Conservation (phyloP, 2,113 vertebrate species). For the Mugil cephalus region DNA sequence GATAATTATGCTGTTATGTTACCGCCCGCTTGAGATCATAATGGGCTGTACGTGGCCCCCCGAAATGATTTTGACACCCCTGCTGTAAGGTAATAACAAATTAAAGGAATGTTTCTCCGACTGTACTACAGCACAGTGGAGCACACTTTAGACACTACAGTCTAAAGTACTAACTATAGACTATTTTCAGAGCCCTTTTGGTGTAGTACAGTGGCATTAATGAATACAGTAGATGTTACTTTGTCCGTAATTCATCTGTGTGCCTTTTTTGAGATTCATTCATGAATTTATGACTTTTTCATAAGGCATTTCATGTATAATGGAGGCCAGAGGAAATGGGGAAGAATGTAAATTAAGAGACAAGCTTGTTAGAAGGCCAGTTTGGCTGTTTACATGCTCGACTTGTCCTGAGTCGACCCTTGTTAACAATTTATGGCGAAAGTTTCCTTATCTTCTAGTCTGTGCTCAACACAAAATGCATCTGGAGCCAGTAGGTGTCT, state of each 20-base stretch:
- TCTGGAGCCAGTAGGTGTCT: slow-evolving; percentile 66
- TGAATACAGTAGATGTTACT: slow-evolving; percentile 41
- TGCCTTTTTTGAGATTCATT: slow-evolving; percentile 60
- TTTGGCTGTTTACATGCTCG: slow-evolving; percentile 78
- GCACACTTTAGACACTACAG: neutral
- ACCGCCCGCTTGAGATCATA: no score
- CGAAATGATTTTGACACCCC: no score
- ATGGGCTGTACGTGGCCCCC: no score
- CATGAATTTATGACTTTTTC: slow-evolving; percentile 75
- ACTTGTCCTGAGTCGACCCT: slow-evolving; percentile 70
- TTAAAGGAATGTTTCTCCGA: no score
- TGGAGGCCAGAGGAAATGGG: slow-evolving; percentile 56
- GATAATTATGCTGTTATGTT: no score
- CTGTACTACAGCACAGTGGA: neutral
- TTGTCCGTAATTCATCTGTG: slow-evolving; percentile 65
- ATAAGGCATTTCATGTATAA: slow-evolving; percentile 75
- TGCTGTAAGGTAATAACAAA: no score
- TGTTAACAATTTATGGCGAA: slow-evolving; percentile 77
- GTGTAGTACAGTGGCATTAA: slow-evolving; percentile 25
- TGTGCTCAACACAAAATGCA: slow-evolving; percentile 62
- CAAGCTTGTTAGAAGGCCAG: slow-evolving; percentile 73
- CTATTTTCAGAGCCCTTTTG: slow-evolving; percentile 2
- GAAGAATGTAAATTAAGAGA: slow-evolving; percentile 73
- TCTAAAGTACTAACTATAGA: neutral
- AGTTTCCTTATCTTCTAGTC: slow-evolving; percentile 64